Base-by-base conservation (phyloP, 2,113 vertebrate species). In the Ifrita kowaldi region DNA sequence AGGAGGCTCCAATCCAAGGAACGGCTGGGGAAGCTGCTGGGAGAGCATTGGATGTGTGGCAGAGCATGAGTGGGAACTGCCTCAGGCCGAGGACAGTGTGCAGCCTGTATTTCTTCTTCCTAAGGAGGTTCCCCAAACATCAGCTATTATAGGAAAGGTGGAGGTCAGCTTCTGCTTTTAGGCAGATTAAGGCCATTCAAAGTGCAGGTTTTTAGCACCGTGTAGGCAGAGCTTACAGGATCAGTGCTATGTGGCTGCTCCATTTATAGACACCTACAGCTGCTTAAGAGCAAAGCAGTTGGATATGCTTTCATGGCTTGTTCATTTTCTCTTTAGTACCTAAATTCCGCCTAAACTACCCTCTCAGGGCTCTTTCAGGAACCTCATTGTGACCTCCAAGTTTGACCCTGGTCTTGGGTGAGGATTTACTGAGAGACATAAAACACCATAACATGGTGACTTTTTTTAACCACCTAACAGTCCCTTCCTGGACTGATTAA, bases 41-140 rank as follows among this genome's bases (percentile, higher is more conserved):
- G 23, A 80, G 53, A 86, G 6, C 17, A 21, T 0, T 42, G 37
- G 10, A 7, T 67, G 10, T 1, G 0, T 33, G 49, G 23, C 8
- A 39, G 28, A 23, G 11, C 6, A 4, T 10, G 8, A 68, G 8
- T 11, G 20, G 1, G 1, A 3, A 32, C 15, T 70, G 26, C 20
- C 13, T 21, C 52, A 67, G 39, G 13, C 18, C 13, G 1, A 52
- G 56, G 4, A 21, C 2, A 13, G 6, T 27, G 6, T 39, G 39
- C 27, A 70, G 14, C 30, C 7, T 9, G 4, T 17, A 7, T 44
- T 10, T 63, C 4, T 50, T 71, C 46, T 64, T 70, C 60, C 49
- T 47, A 11, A 32, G 19, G 6, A 77, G 4, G 4, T 37, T 87
- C 24, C 47, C 11, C 12, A 68, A 6, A 4, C 22, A 44, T 10